Base-by-base conservation (phyloP, 2,888 invertebrate species). In the Agrotis ipsilon region DNA sequence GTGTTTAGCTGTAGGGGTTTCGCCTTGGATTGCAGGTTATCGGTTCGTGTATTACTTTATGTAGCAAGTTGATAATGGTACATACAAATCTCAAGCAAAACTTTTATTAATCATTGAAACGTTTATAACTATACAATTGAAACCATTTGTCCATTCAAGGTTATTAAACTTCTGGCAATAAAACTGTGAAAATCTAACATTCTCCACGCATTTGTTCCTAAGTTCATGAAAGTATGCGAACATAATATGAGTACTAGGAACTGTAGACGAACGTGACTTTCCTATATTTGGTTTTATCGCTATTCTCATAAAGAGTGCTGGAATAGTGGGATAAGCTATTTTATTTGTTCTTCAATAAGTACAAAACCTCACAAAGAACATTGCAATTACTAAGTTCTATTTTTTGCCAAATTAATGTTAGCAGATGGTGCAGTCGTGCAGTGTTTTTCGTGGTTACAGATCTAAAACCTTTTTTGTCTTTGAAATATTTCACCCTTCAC, bases 1-100 rank as follows among this genome's bases (percentile, higher is more conserved):
- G 70, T 83, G 68, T 70, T 72, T 72, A 68, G 64, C 60, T 80
- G 67, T 43, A 68, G 68, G 68, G 69, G 66, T 52, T 60, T 70
- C 43, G 21, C 45, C 46, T 72, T 69, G 67, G 68, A 67, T 46
- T 67, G 51, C 39, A 72, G 43, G 68, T 68, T 75, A 48, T 73
- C 51, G 18, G 68, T 80, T 59, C 51, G 46, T 68, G 58, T 68
- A 71, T 65, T 64, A 81, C 43, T 45, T 68, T 60, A 18, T 24
- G 9, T 64, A 49, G 4, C 14, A 27, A 1, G 14, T 14, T 24
- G 24, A 54, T 16, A 27, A 39, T 13, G 14, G 13, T 27, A 51
- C 19, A 64, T 18, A 27, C 48, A 16, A n/a, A n/a, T 18, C 3
- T 27, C 3, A 1, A 14, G 4, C 18, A 19, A 18, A 14, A 24